These are phyloP conservation scores for Myotis lucifugus DNA, from an alignment of 2,113 vertebrate genomes.

Conservation along the genomic window DNA sequence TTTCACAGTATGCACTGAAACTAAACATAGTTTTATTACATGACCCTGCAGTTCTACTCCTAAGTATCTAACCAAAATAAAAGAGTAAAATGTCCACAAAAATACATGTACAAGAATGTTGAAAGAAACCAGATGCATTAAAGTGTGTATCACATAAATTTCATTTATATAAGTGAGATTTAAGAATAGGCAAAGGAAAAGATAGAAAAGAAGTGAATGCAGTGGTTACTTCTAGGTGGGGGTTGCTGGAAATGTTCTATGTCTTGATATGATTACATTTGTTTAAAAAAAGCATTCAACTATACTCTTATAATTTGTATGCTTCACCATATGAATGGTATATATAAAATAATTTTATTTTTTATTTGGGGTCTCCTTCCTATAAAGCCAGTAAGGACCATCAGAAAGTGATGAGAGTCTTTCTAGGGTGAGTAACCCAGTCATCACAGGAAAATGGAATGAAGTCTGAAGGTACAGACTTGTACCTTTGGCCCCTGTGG, in stretches of 20 bases:
- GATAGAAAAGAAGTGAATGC: not conserved
- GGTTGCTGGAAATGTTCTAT: not conserved
- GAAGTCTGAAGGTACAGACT: not conserved
- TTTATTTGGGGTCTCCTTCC: not conserved
- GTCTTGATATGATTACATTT: not conserved
- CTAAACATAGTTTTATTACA: not conserved
- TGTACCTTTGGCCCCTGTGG: not conserved
- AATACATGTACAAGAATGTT: constrained; percentile 5
- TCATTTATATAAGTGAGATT: constrained; percentile 33
- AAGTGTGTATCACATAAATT: not conserved
- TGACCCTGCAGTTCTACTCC: constrained; percentile 19
- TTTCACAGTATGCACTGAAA: constrained; percentile 5
- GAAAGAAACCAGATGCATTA: constrained; percentile 11
- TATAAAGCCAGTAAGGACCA: not conserved
- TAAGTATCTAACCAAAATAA: constrained; percentile 29
- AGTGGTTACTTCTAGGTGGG: not conserved
- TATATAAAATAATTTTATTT: constrained; percentile 37
- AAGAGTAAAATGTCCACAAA: not conserved
- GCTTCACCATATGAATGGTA: not conserved
- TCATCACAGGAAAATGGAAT: constrained; percentile 29
- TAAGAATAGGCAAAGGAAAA: constrained; percentile 17
- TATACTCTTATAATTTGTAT: not conserved
- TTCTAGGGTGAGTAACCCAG: not conserved
- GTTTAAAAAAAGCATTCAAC: not conserved
- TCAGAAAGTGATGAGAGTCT: not conserved